Evolutionary conservation across 2,797 vertebrate species (phyloP), one percentile per base, ranked within the genome.

Genomic region (Microctenopoma lineatum): DNA sequence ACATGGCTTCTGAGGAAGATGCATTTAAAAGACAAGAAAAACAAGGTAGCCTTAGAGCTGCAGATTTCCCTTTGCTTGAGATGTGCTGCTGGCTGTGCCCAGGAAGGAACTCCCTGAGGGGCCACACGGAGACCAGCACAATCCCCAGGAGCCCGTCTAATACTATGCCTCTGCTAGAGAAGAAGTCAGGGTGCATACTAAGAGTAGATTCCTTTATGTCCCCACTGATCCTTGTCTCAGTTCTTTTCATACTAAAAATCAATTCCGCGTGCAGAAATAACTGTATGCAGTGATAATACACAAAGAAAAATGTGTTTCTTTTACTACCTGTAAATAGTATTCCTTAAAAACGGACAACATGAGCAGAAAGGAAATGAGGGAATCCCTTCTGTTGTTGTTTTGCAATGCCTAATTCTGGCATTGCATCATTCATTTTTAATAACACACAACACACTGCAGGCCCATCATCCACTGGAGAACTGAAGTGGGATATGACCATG

Each of bases 1-100:
- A 91, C 87, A 91, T 90, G 86, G 90, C 92, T 92, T 94, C 92
- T 93, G 85, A 85, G 59, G 82, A 83, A 70, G 83, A 89, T 76
- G 84, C 79, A 84, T 85, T 86, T 66, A 5, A 85, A 84, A 82
- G 76, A 88, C 62, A 87, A 85, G 39, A 85, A 87, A 87, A 83
- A 77, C 61, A 83, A 65, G 74, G 46, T 64, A 66, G 84, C 77
- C 75, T 84, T 85, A 88, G 68, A 83, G 59, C 72, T 75, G 48
- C 60, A 73, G 25, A 77, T 82, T 44, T 75, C 66, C 41, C 58
- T 65, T 81, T 70, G 73, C 71, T 77, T 51, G n/a, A 39, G 62
- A 80, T 75, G 73, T 67, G 57, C 73, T 64, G 68, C 60, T 71
- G 64, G 63, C 53, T 62, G 12, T 70, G 55, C 54, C 67, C 45